Base-by-base conservation (phyloP, 1,140 invertebrate genomes). In the Yoshiicerus persimilis region DNA sequence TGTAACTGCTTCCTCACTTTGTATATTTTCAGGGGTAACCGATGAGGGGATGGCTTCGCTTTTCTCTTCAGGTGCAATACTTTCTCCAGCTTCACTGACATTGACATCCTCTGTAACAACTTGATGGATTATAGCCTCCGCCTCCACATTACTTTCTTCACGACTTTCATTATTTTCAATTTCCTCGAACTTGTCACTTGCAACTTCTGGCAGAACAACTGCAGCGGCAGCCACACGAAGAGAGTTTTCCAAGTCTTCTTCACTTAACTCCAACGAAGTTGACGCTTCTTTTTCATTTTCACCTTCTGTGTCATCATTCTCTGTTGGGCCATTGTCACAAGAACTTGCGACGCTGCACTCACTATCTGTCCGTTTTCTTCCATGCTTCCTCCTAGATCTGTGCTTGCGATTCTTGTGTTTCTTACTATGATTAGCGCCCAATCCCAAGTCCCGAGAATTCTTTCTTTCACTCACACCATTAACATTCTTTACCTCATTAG, bases 401-500 rank as follows among this genome's bases (percentile, higher is more conserved):
- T 93, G 92, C 90, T 95, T 95, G 39, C 94, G 93, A 90, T 95
- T 96, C 1, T 94, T 93, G 0, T 94, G 94, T 5, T 94, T 95
- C 87, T 95, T 94, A 4, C 96, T 92, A 20, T 2, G 20, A 38
- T n/a, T 56, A n/a, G 27, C 32, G 20, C 56, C 32, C 32, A 23
- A 27, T 36, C 56, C 32, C 32, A 23, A 27, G 10, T 38, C 34
- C 27, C 5, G n/a, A 1, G 75, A 36, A 84, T 56, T 30, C 87
- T 86, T 85, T 90, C 84, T 41, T 39, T 85, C 39, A 32, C 96
- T 94, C 89, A 96, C 95, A 91, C 96, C 95, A 75, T 93, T 92
- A 91, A 97, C 95, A n/a, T 95, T 98, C 38, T 96, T 96, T 77
- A 97, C 97, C 91, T 98, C 97, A 34, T 97, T 96, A 0, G 98